Conservation (phyloP, 2,113 vertebrate species). For the Progne subis region DNA sequence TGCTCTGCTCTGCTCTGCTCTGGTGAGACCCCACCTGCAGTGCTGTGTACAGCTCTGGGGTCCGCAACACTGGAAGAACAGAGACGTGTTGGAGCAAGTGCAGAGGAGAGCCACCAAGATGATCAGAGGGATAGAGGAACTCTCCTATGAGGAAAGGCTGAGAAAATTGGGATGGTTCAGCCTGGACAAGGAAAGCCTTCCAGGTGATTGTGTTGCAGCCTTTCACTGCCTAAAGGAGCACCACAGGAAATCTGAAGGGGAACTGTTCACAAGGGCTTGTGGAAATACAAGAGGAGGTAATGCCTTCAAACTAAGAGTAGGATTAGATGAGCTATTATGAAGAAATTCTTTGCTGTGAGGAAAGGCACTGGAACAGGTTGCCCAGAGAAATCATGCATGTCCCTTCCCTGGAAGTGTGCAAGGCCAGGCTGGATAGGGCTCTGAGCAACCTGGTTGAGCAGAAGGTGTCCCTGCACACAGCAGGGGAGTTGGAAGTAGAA, state of each 20-base stretch:
- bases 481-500: neutral
- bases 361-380: neutral
- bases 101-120: neutral
- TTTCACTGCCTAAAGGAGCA: neutral
- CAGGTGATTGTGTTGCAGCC: neutral
- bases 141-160: neutral
- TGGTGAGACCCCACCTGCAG: neutral
- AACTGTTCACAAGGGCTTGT: neutral
- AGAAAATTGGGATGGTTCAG: neutral
- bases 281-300: neutral
- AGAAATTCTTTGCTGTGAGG: neutral
- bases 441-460: neutral
- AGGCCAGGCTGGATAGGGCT: neutral
- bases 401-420: neutral
- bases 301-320: neutral
- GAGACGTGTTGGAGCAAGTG: neutral
- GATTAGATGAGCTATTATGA: rapidly evolving
- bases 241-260: neutral
- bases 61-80: neutral
- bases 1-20: neutral
- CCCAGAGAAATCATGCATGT: neutral
- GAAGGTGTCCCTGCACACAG: neutral
- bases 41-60: neutral
- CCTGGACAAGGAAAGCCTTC: neutral
- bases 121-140: neutral